Evolutionary conservation across 64 coral and sea anemone species (phyloP).

Genomic region (Montipora sp.): DNA sequence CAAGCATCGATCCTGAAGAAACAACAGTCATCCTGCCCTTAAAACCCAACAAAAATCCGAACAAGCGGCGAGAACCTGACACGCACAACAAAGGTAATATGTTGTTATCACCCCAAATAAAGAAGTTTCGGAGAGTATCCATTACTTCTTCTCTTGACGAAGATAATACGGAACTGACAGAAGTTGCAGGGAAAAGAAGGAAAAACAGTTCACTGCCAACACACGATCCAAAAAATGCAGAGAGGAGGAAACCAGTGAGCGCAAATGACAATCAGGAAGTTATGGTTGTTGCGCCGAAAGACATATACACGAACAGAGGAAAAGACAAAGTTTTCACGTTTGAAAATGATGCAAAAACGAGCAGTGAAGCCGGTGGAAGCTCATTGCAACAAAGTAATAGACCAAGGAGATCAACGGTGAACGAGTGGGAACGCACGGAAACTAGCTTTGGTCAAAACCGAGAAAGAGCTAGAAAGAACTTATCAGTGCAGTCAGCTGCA

Average conservation of each 20-base stretch:
- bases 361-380: neutral
- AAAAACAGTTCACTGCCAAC: neutral
- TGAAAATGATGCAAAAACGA: neutral
- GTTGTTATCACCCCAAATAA: neutral
- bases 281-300: neutral
- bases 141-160: neutral
- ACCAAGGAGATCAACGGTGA: neutral
- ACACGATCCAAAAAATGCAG: neutral
- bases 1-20: neutral
- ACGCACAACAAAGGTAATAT: neutral
- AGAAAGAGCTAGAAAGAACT: neutral
- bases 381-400: neutral
- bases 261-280: neutral
- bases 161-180: neutral
- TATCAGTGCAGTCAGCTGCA: neutral
- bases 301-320: neutral
- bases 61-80: neutral
- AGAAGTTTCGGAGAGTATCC: neutral
- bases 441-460: neutral
- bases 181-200: neutral
- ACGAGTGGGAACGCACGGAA: neutral
- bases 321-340: neutral
- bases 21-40: neutral
- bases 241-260: neutral
- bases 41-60: neutral